phyloP scores from a whole-genome alignment of 1,140 invertebrate genomes.

The Proales similis region DNA sequence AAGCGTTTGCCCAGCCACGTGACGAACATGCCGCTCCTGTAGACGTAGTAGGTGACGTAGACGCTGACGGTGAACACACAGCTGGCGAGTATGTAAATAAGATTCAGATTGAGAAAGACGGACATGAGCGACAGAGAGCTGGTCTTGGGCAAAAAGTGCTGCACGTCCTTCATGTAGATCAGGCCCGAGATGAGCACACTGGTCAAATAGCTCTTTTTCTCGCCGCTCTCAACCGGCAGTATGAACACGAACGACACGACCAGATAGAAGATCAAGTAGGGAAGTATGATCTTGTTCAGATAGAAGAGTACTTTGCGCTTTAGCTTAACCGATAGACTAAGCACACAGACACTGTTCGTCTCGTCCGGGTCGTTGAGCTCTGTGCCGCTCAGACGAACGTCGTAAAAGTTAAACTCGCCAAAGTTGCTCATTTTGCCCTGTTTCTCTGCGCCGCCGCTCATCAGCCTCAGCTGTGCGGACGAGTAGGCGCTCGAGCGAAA shows the following conservation, averaged over 20 bases:
- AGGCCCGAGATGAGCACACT: conserved; percentile 18
- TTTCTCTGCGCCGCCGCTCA: conserved; percentile 22
- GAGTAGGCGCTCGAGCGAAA: conserved; percentile 19
- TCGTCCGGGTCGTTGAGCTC: background rate
- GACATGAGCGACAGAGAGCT: conserved; percentile 8
- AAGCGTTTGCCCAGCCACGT: too few species aligned
- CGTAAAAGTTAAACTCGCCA: background rate
- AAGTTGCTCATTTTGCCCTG: background rate
- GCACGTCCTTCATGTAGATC: conserved; percentile 28
- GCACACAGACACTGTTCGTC: conserved; percentile 13
- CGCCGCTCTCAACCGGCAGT: conserved; percentile 24
- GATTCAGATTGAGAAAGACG: conserved; percentile 30
- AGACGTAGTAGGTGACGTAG: conserved; percentile 17
- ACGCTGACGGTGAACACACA: conserved; percentile 16
- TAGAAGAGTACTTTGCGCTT: conserved; percentile 30
- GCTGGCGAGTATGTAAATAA: background rate
- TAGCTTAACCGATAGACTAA: too few species aligned
- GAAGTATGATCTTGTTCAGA: conserved; percentile 17
- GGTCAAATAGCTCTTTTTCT: conserved; percentile 36
- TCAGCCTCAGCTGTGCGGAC: conserved; percentile 5
- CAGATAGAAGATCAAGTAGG: conserved; percentile 31
- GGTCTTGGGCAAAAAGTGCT: conserved; percentile 18
- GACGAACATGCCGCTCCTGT: too few species aligned
- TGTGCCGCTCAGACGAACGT: background rate
- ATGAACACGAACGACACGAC: conserved; percentile 3